Conservation (phyloP, 2,888 invertebrate genomes). For the Thymelicus acteon region DNA sequence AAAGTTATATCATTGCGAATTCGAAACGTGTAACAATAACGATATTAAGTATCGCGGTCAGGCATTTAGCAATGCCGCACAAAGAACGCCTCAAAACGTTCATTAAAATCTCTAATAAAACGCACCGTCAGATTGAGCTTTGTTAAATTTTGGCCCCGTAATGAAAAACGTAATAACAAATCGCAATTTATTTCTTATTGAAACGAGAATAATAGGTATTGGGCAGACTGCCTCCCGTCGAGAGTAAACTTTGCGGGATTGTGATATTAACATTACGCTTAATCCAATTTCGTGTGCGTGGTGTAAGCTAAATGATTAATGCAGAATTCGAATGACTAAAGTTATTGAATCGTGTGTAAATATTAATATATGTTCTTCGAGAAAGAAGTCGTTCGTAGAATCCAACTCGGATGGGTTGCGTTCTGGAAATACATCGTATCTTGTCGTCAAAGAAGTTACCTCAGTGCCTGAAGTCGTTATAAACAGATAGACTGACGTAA, state of each 20-base stretch:
- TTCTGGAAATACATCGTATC: too few relatives aligned
- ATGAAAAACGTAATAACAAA: constrained; percentile 83
- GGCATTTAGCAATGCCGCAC: constrained; percentile 20
- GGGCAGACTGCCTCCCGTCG: constrained; percentile 67
- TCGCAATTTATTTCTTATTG: constrained; percentile 84
- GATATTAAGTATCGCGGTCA: constrained; percentile 35
- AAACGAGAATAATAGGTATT: constrained; percentile 81
- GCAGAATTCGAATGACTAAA: neutral
- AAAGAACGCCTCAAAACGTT: constrained; percentile 55
- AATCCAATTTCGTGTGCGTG: constrained; percentile 66
- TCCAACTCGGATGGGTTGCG: too few relatives aligned
- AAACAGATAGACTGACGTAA: too few relatives aligned
- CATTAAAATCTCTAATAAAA: constrained; percentile 70
- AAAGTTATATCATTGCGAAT: neutral
- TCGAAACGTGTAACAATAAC: constrained; percentile 29
- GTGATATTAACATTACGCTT: constrained; percentile 77
- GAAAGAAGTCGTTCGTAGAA: too few relatives aligned
- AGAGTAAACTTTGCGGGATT: constrained; percentile 64
- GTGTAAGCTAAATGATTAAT: neutral
- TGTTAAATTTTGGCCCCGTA: constrained; percentile 76
- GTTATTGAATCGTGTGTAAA: neutral
- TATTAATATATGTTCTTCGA: too few relatives aligned
- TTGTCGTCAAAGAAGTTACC: too few relatives aligned
- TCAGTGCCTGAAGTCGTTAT: too few relatives aligned
- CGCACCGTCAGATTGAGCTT: constrained; percentile 72